phyloP scores from a whole-genome alignment of 2,797 vertebrate species.

The Sebastes taczanowskii region DNA sequence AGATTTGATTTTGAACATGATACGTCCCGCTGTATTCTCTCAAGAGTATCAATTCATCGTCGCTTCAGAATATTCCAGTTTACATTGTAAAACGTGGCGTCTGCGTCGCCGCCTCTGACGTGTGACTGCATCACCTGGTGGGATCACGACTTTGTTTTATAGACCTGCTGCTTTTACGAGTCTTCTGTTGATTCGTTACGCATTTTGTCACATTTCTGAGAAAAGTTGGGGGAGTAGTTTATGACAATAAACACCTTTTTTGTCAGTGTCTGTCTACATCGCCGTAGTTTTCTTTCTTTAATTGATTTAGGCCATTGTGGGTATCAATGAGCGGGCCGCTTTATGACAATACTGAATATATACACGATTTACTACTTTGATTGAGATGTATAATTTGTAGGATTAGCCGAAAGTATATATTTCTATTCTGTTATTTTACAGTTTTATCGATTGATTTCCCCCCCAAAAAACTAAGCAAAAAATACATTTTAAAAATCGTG shows the following conservation, averaged over 20 bases:
- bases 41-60: conserved; percentile 55
- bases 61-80: conserved; percentile 44
- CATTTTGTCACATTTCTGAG: conserved; percentile 24
- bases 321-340: not conserved
- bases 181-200: conserved; percentile 28
- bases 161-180: not conserved
- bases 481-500: accelerated
- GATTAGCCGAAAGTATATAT: not conserved
- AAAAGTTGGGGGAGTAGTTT: conserved; percentile 6
- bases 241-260: not conserved
- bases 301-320: not conserved
- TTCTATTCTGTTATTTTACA: not conserved
- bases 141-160: not conserved
- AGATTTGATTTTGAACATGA: conserved; percentile 70
- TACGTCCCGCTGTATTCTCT: conserved; percentile 54
- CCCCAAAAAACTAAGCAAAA: not conserved
- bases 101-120: conserved; percentile 18
- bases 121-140: conserved; percentile 35
- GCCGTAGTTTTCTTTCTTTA: not conserved
- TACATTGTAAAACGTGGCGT: conserved; percentile 14
- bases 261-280: not conserved
- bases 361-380: not conserved
- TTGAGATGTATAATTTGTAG: no score
- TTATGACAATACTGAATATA: not conserved
- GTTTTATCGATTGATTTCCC: no score